phyloP scores from a whole-genome alignment of 2,113 vertebrate species.

The Myanophis thanlyinensis region DNA sequence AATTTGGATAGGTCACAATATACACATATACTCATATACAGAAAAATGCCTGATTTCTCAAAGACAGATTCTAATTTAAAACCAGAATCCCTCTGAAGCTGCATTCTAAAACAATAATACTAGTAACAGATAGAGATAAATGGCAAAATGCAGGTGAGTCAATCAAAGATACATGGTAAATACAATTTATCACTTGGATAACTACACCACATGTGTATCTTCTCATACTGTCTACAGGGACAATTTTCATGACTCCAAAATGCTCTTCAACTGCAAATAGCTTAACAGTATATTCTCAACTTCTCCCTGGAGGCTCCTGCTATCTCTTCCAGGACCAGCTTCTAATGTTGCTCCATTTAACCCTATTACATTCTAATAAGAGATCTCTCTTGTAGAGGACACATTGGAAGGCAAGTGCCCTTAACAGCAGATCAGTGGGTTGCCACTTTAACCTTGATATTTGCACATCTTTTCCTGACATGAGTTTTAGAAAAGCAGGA shows the following conservation, averaged over 20 bases:
- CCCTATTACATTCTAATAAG: slow-evolving; percentile 23
- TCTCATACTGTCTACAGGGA: background rate
- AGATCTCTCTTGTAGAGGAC: background rate
- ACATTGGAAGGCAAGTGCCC: background rate
- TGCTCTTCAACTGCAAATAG: slow-evolving; percentile 14
- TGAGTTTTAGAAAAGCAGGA: background rate
- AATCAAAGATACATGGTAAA: slow-evolving; percentile 11
- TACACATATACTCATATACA: background rate
- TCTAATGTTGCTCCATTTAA: slow-evolving; percentile 17
- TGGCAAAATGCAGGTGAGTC: slow-evolving; percentile 21
- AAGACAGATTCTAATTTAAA: slow-evolving; percentile 1
- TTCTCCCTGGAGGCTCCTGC: slow-evolving; percentile 5
- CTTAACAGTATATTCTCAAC: slow-evolving; percentile 2
- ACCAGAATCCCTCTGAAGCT: background rate
- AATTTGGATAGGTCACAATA: background rate
- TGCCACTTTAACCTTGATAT: slow-evolving; percentile 11
- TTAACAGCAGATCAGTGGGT: background rate
- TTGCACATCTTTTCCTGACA: background rate
- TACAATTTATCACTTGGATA: slow-evolving; percentile 30
- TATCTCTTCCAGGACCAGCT: slow-evolving; percentile 28
- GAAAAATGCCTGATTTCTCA: background rate
- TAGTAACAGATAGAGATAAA: slow-evolving; percentile 4
- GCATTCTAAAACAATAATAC: background rate
- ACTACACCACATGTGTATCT: background rate
- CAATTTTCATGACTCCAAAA: slow-evolving; percentile 9